Conservation (phyloP, 2,113 vertebrate species). For the Phocoena sinus region DNA sequence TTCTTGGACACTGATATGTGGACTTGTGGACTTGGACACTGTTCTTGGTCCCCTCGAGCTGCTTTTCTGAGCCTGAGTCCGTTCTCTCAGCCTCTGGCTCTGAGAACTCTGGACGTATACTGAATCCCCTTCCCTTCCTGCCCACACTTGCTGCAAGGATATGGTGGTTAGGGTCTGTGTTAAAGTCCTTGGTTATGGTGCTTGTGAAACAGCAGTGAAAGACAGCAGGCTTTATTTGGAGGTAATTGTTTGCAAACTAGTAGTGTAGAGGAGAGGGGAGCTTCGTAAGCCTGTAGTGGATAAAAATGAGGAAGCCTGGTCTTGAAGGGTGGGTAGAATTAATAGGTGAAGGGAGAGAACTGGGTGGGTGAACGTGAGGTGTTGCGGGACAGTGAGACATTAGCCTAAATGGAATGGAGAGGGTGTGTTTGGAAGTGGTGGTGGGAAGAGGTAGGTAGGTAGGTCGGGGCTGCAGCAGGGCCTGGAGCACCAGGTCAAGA, state of each 20-base stretch:
- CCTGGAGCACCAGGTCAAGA: background rate
- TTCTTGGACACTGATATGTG: background rate
- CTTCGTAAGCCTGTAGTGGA: background rate
- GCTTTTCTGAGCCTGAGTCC: background rate
- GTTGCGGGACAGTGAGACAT: background rate
- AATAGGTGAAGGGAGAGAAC: background rate
- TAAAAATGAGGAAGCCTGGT: constrained; percentile 14
- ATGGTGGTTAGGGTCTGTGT: background rate
- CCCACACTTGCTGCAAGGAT: background rate
- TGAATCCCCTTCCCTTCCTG: background rate
- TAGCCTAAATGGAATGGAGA: background rate
- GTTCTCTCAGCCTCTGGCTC: background rate
- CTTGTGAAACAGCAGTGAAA: background rate
- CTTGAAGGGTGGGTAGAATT: constrained; percentile 7
- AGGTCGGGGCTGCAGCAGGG: background rate
- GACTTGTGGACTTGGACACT: background rate
- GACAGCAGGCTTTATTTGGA: background rate
- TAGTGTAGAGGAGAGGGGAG: background rate
- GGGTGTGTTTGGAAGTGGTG: constrained; percentile 11
- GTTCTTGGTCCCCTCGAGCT: background rate
- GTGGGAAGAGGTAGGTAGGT: background rate
- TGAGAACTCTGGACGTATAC: background rate
- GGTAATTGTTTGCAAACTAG: background rate
- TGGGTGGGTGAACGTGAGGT: background rate
- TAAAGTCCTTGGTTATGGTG: background rate